Evolutionary conservation across 2,113 vertebrate species (phyloP).

Genomic region (Triplophysa tibetana): DNA sequence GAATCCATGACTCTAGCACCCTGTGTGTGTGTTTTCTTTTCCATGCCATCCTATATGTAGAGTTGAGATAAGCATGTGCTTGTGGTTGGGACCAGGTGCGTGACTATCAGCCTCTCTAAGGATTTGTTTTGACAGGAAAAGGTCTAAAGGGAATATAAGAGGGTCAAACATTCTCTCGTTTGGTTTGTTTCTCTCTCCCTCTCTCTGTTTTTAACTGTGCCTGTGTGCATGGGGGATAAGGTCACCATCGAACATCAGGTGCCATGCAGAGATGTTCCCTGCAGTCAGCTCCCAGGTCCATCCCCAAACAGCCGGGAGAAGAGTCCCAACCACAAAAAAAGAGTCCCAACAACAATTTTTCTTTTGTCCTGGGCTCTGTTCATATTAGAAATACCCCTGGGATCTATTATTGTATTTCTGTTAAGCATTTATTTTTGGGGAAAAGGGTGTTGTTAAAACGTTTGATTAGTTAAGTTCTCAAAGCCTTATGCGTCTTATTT

Average conservation of each 20-base stretch:
- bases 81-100: conserved; percentile 65
- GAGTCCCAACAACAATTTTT: too few species aligned
- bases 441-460: background rate
- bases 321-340: too few species aligned
- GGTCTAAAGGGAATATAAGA: conserved; percentile 16
- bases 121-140: conserved; percentile 57
- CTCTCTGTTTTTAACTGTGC: conserved; percentile 12
- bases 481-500: background rate
- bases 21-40: conserved; percentile 49
- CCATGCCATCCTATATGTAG: conserved; percentile 53
- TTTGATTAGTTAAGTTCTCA: background rate
- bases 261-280: conserved; percentile 55
- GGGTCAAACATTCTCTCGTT: conserved; percentile 22
- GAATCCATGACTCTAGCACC: conserved; percentile 56
- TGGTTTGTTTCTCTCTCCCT: conserved; percentile 23
- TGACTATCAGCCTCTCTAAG: conserved; percentile 62
- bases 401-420: background rate
- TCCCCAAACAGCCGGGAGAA: too few species aligned
- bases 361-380: too few species aligned
- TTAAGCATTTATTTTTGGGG: background rate
- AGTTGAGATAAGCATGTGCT: conserved; percentile 69
- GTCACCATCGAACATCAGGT: conserved; percentile 58
- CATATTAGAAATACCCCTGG: too few species aligned
- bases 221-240: conserved; percentile 62
- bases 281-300: conserved; percentile 9